Evolutionary conservation across 2,888 invertebrate species (phyloP).

Genomic region (Cactoblastis cactorum): DNA sequence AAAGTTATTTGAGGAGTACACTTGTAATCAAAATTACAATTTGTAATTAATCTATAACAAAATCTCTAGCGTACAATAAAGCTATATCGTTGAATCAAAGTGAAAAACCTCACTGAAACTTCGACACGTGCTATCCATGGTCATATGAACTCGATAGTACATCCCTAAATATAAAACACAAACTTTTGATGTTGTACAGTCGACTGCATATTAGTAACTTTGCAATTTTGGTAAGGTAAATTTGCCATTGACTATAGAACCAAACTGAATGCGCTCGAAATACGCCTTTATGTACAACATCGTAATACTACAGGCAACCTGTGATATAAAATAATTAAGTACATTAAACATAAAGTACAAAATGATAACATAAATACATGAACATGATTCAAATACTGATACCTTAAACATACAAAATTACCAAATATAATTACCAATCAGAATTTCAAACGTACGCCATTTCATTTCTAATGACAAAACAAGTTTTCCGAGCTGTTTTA

Average conservation of each 20-base stretch:
- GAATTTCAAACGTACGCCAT: background rate
- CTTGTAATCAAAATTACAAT: too few species aligned
- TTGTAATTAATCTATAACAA: too few species aligned
- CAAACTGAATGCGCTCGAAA: background rate
- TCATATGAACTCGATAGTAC: too few species aligned
- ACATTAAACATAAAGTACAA: slow-evolving; percentile 12
- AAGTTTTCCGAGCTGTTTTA: background rate
- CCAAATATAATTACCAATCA: background rate
- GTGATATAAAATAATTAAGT: slow-evolving; percentile 15
- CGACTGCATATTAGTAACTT: too few species aligned
- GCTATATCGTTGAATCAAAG: too few species aligned
- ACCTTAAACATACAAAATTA: slow-evolving; percentile 4
- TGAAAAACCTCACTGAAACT: too few species aligned
- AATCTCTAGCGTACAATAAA: too few species aligned
- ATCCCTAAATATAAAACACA: too few species aligned
- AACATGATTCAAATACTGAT: slow-evolving; percentile 11
- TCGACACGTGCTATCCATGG: too few species aligned
- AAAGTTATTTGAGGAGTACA: too few species aligned
- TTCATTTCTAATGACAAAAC: background rate
- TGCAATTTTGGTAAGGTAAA: too few species aligned
- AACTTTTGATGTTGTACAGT: too few species aligned
- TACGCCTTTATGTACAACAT: slow-evolving; percentile 3
- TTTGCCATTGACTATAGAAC: background rate
- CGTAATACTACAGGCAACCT: slow-evolving; percentile 14
- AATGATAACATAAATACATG: slow-evolving; percentile 13